A percentile compares a stretch with the other conserved stretches of the same genome.
These are phyloP conservation scores for Neodiprion fabricii DNA, from an alignment of 1,140 invertebrate genomes.

Conservation along the genomic window DNA sequence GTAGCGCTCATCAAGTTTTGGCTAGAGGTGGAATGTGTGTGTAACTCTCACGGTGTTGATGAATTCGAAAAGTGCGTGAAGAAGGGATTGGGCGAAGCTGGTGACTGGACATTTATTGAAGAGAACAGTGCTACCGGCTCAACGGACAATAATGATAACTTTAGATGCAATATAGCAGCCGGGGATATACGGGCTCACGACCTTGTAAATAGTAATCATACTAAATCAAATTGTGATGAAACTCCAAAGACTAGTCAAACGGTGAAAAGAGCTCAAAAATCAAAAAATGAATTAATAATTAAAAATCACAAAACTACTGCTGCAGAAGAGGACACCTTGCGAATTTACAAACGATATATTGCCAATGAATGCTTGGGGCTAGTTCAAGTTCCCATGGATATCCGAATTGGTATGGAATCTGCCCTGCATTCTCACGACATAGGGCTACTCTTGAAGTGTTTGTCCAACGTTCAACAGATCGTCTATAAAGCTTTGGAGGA, in stretches of 20 bases:
- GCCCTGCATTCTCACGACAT: constrained; percentile 47
- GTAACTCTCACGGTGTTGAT: constrained; percentile 36
- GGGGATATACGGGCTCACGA: constrained; percentile 34
- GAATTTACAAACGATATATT: constrained; percentile 65
- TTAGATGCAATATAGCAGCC: constrained; percentile 21
- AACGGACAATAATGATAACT: constrained; percentile 32
- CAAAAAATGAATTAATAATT: constrained; percentile 26
- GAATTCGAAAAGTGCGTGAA: constrained; percentile 16
- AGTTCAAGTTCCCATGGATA: constrained; percentile 53
- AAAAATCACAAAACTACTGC: constrained; percentile 33
- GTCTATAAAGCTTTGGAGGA: constrained; percentile 51
- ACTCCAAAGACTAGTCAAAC: constrained; percentile 53
- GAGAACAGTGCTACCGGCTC: constrained; percentile 11
- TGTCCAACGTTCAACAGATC: constrained; percentile 47
- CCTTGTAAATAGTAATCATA: constrained; percentile 36
- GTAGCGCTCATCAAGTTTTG: constrained; percentile 72
- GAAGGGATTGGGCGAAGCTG: neutral
- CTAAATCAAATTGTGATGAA: constrained; percentile 38
- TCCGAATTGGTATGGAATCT: constrained; percentile 57
- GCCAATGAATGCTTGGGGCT: constrained; percentile 53
- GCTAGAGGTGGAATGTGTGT: constrained; percentile 76
- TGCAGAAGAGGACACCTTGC: constrained; percentile 57
- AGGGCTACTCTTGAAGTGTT: constrained; percentile 44
- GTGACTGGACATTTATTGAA: neutral
- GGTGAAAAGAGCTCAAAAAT: constrained; percentile 32